Conservation (phyloP, 2,797 vertebrate genomes). For the Pelochelys cantorii region DNA sequence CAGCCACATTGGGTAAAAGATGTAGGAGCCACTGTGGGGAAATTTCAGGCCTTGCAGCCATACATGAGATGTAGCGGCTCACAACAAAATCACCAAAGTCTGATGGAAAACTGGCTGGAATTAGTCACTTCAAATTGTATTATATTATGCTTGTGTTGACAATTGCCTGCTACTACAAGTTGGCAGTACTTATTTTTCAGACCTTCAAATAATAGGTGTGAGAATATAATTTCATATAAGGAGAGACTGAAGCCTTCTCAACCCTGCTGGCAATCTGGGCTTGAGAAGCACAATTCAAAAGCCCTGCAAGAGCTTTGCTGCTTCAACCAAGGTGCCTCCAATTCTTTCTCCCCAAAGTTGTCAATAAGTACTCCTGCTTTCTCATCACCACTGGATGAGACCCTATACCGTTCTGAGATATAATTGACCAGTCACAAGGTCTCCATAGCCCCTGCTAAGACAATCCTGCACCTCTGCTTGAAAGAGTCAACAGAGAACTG, state of each 20-base stretch:
- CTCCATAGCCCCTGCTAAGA: not conserved
- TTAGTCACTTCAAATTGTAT: not conserved
- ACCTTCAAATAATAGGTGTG: not conserved
- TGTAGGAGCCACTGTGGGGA: rapidly evolving
- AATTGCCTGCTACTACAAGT: not conserved
- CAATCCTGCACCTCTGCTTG: not conserved
- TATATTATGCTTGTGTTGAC: not conserved
- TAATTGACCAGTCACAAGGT: not conserved
- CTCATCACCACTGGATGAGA: not conserved
- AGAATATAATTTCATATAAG: not conserved
- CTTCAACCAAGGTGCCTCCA: not conserved
- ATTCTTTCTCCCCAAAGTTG: not conserved
- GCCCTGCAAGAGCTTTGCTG: not conserved
- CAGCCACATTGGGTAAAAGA: not conserved
- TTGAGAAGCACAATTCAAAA: not conserved
- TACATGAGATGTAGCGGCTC: not conserved
- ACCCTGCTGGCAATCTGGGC: not conserved
- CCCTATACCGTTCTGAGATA: not conserved
- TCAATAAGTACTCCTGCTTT: not conserved
- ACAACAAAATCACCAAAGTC: not conserved
- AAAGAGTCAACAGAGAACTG: not conserved
- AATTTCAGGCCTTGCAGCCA: not conserved
- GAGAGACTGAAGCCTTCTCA: not conserved
- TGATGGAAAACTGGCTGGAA: not conserved
- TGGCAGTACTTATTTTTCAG: not conserved